Base-by-base conservation (phyloP, 2,113 vertebrate genomes). In the Orthonyx spaldingii region DNA sequence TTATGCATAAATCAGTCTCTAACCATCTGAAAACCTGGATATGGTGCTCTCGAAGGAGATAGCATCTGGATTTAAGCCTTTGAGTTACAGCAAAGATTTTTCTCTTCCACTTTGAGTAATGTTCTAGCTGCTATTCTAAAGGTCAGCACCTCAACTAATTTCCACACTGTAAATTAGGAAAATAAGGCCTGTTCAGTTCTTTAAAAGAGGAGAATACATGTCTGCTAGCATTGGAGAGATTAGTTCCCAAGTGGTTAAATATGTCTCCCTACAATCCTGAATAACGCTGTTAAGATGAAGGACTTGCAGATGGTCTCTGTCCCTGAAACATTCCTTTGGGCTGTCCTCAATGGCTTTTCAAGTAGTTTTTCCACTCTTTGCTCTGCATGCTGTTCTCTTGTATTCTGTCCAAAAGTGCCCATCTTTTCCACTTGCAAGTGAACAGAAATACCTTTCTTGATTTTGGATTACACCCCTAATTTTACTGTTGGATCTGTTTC, bases 111-210 rank as follows among this genome's bases (percentile, higher is more conserved):
- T 84, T 47, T 65, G 37, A 92, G 35, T 88, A 86, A 80, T 64
- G 66, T n/a, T 88, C 11, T 63, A 88, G 55, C 41, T 90, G 68
- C 83, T 86, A 4, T 69, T 92, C 37, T 71, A 64, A 93, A 90
- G 70, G 53, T 93, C 61, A 90, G 30, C 56, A 60, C 44, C n/a
- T 90, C 44, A 82, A 30, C 21, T 37, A 27, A 37, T 27, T 46
- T 3, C 20, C 16, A 22, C 19, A 7, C 2, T 70, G 39, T 50
- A 84, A 90, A 78, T 63, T 50, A 84, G 12, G 63, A 69, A 91
- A 57, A 77, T 49, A 80, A 84, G 7, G 3, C n/a, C 30, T n/a
- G 9, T 42, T 72, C 9, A 22, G 6, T 12, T 81, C 60, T 78
- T 57, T 63, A 42, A 30, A 77, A 77, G 42, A 57, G 20, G 13